Base-by-base conservation (phyloP, 1,140 invertebrate species). In the Prorops nasuta region DNA sequence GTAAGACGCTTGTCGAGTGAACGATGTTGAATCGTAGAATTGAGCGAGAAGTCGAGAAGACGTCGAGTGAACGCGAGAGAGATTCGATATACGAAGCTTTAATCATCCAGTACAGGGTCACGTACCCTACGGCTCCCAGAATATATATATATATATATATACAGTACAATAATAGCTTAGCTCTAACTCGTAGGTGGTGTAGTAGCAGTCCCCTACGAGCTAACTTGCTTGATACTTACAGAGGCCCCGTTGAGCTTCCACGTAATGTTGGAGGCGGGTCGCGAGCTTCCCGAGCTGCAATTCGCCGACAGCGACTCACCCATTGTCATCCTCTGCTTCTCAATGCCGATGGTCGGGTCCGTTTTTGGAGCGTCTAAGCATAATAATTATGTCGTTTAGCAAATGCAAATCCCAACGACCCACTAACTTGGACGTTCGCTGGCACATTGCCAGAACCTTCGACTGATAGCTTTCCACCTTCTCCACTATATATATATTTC, bases 241-340 rank as follows among this genome's bases (percentile, higher is more conserved):
- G 84, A 84, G 66, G 84, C 80, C 60, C 86, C 86, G 78, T 93
- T 92, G 66, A 92, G 84, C 59, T 88, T 81, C 90, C 90, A 92
- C 48, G 86, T 89, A 67, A 92, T 84, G 64, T 86, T 82, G 0
- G 89, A 85, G 8, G 88, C 85, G 14, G 89, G 90, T 44, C 84
- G 80, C 1, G 88, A 85, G 1, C 84, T 80, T 17, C 84, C 83
- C 34, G 89, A 88, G 54, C 86, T 89, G 71, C 89, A 91, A 61
- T 88, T 86, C 12, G 87, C 88, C 60, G 85, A 83, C 42, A 91
- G 72, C 58, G 80, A 81, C 58, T 91, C 88, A 42, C 83, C 86
- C 3, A 86, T 79, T 31, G 65, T 51, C 50, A 77, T 64, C 31
- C 71, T 69, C 32, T 68, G 56, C 56, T 61, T 76, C 58, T 73